Evolutionary conservation across 1,140 invertebrate species (phyloP).

Genomic region (Drosophila lini): DNA sequence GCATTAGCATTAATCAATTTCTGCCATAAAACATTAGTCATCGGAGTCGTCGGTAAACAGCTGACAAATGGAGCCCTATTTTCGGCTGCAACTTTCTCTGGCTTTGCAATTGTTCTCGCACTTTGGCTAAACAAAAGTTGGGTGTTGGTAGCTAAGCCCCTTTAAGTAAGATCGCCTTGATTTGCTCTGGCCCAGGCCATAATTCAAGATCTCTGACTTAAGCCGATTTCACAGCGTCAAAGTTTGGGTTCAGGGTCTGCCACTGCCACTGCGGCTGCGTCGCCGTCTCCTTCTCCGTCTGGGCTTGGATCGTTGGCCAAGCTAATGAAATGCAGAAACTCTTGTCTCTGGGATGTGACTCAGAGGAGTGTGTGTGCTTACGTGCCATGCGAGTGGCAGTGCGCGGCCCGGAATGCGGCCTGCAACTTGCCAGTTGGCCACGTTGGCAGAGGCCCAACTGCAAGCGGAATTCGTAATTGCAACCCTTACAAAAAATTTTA

Average conservation of each 20-base stretch:
- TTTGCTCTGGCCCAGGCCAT: conserved; percentile 21
- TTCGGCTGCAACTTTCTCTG: conserved; percentile 40
- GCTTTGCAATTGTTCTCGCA: conserved; percentile 26
- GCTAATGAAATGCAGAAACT: conserved; percentile 51
- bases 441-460: conserved; percentile 24
- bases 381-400: conserved; percentile 38
- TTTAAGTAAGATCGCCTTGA: conserved; percentile 20
- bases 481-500: conserved; percentile 4
- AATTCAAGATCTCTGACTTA: conserved; percentile 40
- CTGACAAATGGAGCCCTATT: conserved; percentile 30
- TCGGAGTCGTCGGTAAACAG: conserved; percentile 4
- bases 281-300: neutral
- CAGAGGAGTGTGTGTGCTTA: conserved; percentile 43
- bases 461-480: conserved; percentile 11
- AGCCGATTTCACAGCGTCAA: conserved; percentile 43
- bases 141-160: conserved; percentile 11
- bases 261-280: neutral
- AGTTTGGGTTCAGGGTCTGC: conserved; percentile 39
- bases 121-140: conserved; percentile 1
- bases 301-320: conserved; percentile 17
- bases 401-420: conserved; percentile 37
- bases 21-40: conserved; percentile 47
- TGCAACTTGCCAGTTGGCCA: conserved; percentile 32
- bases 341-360: conserved; percentile 33
- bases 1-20: conserved; percentile 47